phyloP scores from a whole-genome alignment of 2,888 invertebrate genomes.

The Pheosia tremula region DNA sequence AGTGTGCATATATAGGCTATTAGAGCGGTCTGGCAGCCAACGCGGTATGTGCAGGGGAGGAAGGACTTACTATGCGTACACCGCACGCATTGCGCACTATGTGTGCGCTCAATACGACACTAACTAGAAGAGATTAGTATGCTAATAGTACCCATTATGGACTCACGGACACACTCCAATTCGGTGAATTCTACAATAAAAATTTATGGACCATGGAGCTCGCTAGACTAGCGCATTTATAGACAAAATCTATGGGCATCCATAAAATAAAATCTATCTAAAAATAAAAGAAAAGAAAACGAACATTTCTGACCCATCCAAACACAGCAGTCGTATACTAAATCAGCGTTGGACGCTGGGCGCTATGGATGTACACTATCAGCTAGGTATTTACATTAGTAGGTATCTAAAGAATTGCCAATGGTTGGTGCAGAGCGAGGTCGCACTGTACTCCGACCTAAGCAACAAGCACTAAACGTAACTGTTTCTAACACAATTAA shows the following conservation, averaged over 20 bases:
- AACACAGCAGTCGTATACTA: constrained; percentile 72
- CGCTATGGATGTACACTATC: constrained; percentile 63
- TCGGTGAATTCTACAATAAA: constrained; percentile 72
- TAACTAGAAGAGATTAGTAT: constrained; percentile 81
- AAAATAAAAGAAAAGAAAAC: constrained; percentile 54
- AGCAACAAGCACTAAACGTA: constrained; percentile 78
- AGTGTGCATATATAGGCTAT: constrained; percentile 42
- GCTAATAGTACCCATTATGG: constrained; percentile 72
- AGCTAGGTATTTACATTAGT: constrained; percentile 66
- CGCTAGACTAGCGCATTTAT: constrained; percentile 75
- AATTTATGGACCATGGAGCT: constrained; percentile 75
- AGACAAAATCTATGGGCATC: constrained; percentile 73
- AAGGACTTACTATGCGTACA: constrained; percentile 67
- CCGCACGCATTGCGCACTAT: constrained; percentile 58
- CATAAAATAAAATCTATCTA: constrained; percentile 72
- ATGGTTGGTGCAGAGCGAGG: constrained; percentile 54
- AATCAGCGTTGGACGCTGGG: constrained; percentile 58
- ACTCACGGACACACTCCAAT: constrained; percentile 64
- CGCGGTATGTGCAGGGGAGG: constrained; percentile 56
- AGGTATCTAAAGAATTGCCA: constrained; percentile 53
- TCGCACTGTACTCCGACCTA: constrained; percentile 61
- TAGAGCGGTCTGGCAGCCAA: constrained; percentile 36
- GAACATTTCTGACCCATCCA: constrained; percentile 81
- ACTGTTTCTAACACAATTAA: constrained; percentile 77
- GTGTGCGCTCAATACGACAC: constrained; percentile 64